Conservation (phyloP, 2,797 vertebrate species). For the Podargus strigoides region DNA sequence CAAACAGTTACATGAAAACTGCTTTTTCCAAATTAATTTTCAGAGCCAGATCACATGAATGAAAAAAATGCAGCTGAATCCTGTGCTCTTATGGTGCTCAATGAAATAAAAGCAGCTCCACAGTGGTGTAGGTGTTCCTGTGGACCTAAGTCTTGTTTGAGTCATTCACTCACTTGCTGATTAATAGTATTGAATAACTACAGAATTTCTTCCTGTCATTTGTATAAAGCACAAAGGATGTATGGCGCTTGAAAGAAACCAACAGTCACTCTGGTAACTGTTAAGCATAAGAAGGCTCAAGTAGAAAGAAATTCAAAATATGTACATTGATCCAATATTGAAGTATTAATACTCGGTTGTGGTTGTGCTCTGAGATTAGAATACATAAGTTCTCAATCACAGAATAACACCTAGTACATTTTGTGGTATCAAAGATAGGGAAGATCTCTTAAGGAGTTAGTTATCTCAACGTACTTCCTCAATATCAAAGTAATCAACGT, state of each 20-base stretch:
- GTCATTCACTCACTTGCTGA: neutral
- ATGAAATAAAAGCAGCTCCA: neutral
- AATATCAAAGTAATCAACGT: neutral
- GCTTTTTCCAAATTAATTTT: neutral
- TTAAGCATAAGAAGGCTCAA: neutral
- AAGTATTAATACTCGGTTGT: neutral
- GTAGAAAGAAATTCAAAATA: conserved; percentile 20
- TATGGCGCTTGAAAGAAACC: neutral
- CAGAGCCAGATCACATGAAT: neutral
- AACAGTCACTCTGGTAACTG: neutral
- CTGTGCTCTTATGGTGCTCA: neutral
- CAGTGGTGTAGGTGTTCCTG: rapidly evolving
- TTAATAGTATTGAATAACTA: neutral
- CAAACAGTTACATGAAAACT: neutral
- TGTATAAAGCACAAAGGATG: neutral
- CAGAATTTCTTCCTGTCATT: neutral
- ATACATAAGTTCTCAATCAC: neutral
- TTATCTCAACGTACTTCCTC: neutral
- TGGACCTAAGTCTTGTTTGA: neutral
- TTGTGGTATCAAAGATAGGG: neutral
- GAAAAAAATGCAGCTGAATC: neutral
- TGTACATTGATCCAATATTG: neutral
- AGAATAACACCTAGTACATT: neutral
- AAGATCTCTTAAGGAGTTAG: neutral
- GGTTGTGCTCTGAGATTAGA: neutral